Evolutionary conservation across 2,888 invertebrate species (phyloP), one percentile per base, ranked within the genome.

Genomic region (Plagodis dolabraria): DNA sequence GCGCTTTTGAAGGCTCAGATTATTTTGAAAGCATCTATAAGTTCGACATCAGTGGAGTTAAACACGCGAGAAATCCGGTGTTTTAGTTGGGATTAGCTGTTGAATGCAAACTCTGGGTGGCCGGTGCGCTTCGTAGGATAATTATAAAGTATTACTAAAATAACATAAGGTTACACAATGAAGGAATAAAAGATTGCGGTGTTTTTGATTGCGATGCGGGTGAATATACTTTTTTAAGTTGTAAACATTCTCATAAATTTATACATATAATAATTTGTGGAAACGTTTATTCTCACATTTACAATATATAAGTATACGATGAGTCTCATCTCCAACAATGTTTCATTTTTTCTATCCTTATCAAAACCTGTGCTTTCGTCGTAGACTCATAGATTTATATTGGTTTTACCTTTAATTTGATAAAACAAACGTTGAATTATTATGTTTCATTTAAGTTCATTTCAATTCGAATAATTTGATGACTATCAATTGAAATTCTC

Each of bases 21-120:
- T 76, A 74, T 76, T 77, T 75, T 76, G 77, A 72, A 74, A 72
- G 73, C 69, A 68, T 65, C 72, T 57, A 63, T 68, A 64, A 62
- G 65, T 63, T 72, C 63, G 58, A 61, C 62, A 63, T 68, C 59
- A 63, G 62, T 64, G 65, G 62, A 67, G 61, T 63, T 66, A 70
- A 60, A 66, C 63, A 66, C 40, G 57, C 70, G 66, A 67, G 64
- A 74, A 75, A 71, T 70, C 72, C 69, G 67, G 66, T 72, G 75
- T 74, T 71, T 75, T 73, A 70, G 63, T 66, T 55, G 53, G 64
- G 68, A 76, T 77, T 74, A 75, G 55, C 45, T 65, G 50, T 57
- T 60, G 70, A 61, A 67, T 65, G 57, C 63, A n/a, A 60, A 69
- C 68, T 64, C 60, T 64, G 80, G 85, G 85, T 83, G 85, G 85